phyloP scores from a whole-genome alignment of 2,797 vertebrate species.

The Brachymystax lenok region DNA sequence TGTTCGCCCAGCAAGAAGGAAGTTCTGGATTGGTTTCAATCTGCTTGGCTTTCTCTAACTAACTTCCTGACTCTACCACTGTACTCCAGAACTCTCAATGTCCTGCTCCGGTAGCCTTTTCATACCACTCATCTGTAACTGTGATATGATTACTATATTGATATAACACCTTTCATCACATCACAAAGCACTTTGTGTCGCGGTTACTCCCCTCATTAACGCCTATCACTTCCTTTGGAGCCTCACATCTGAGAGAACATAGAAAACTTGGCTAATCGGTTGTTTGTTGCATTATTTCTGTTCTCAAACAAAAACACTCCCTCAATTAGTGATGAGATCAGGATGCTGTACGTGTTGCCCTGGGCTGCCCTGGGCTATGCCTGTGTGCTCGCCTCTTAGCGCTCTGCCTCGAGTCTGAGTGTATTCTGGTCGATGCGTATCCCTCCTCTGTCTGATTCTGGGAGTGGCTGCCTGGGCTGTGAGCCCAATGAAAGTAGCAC shows the following conservation, averaged over 20 bases:
- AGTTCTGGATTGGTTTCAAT: not conserved
- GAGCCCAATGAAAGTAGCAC: conserved; percentile 29
- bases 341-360: conserved; percentile 23
- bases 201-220: conserved; percentile 40
- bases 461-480: not conserved
- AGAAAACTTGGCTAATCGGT: not conserved
- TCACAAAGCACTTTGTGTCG: conserved; percentile 43
- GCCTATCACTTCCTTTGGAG: conserved; percentile 47
- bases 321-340: conserved; percentile 49
- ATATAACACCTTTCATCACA: conserved; percentile 45
- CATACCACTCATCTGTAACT: conserved; percentile 40
- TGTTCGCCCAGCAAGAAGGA: not conserved
- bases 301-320: conserved; percentile 39
- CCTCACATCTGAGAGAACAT: conserved; percentile 35
- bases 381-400: not conserved
- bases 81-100: conserved; percentile 12
- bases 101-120: conserved; percentile 31
- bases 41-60: not conserved
- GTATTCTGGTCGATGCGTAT: conserved; percentile 17
- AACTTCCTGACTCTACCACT: not conserved
- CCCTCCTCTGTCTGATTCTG: conserved; percentile 24
- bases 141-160: conserved; percentile 42
- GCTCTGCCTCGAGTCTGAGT: conserved; percentile 5
- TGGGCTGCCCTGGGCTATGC: not conserved
- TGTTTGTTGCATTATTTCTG: conserved; percentile 33